Percentiles rank a stretch among this genome's conserved stretches.
These are phyloP conservation scores for Aquatica leii DNA, from an alignment of 2,888 invertebrate species.

Conservation along the genomic window DNA sequence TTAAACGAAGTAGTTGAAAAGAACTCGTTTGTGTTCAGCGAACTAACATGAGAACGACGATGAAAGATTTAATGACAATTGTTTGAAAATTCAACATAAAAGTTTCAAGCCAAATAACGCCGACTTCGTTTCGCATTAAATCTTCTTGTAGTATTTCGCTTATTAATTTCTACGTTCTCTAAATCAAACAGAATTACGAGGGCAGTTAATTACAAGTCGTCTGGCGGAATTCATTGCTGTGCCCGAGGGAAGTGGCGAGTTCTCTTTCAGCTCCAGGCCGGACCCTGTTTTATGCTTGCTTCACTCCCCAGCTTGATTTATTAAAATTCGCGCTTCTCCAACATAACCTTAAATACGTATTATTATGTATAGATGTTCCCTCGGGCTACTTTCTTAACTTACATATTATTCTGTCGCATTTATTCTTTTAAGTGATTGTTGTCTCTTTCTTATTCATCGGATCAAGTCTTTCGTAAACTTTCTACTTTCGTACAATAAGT, in stretches of 20 bases:
- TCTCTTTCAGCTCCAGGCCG: slow-evolving; percentile 38
- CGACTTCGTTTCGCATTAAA: slow-evolving; percentile 51
- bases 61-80: slow-evolving; percentile 46
- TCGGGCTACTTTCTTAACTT: slow-evolving; percentile 11
- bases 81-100: slow-evolving; percentile 48
- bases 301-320: slow-evolving; percentile 29
- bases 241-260: slow-evolving; percentile 32
- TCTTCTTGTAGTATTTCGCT: slow-evolving; percentile 48
- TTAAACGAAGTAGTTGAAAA: no score
- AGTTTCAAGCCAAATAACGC: slow-evolving; percentile 49
- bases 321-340: slow-evolving; percentile 37
- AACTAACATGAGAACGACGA: slow-evolving; percentile 14
- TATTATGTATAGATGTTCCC: slow-evolving; percentile 33
- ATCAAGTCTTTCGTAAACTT: no score
- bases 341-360: slow-evolving; percentile 34
- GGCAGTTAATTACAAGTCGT: slow-evolving; percentile 55
- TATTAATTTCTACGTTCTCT: slow-evolving; percentile 55
- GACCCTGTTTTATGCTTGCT: slow-evolving; percentile 31
- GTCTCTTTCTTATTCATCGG: slow-evolving; percentile 14
- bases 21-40: slow-evolving; percentile 2
- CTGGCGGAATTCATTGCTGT: slow-evolving; percentile 49
- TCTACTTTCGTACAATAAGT: no score
- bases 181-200: slow-evolving; percentile 55
- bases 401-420: slow-evolving; percentile 16
- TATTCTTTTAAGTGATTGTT: slow-evolving; percentile 20